Evolutionary conservation across 1,140 invertebrate genomes (phyloP).

Genomic region (Trinorchestia longiramus): DNA sequence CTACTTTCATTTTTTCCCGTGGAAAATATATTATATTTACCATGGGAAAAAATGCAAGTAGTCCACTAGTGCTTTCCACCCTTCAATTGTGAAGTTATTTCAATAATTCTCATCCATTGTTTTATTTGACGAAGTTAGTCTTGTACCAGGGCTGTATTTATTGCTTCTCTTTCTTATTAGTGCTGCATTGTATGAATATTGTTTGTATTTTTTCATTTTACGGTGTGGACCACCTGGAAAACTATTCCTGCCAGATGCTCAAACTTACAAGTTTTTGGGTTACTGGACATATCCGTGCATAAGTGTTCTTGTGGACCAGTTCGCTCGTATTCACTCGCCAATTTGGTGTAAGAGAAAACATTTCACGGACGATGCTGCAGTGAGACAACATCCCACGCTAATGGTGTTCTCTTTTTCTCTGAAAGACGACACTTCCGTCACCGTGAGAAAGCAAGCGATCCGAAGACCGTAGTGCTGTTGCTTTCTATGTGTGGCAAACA

Average conservation of each 20-base stretch:
- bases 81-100: too few relatives aligned
- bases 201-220: background rate
- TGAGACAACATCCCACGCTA: background rate
- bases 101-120: too few relatives aligned
- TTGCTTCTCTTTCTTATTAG: background rate
- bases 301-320: background rate
- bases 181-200: too few relatives aligned
- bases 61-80: too few relatives aligned
- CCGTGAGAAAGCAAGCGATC: background rate
- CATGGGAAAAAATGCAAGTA: too few relatives aligned
- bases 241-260: background rate
- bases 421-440: background rate
- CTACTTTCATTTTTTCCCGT: too few relatives aligned
- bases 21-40: too few relatives aligned
- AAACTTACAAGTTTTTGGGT: background rate
- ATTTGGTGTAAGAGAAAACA: background rate
- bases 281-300: background rate
- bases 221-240: background rate
- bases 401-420: background rate
- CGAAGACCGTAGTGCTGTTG: background rate
- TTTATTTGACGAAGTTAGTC: background rate
- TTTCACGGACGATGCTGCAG: background rate
- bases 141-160: background rate
- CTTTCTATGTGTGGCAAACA: background rate
- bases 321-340: background rate